A percentile compares a stretch with the other conserved stretches of the same genome.
phyloP scores from a whole-genome alignment of 2,888 invertebrate species.

The Eulithis prunata region DNA sequence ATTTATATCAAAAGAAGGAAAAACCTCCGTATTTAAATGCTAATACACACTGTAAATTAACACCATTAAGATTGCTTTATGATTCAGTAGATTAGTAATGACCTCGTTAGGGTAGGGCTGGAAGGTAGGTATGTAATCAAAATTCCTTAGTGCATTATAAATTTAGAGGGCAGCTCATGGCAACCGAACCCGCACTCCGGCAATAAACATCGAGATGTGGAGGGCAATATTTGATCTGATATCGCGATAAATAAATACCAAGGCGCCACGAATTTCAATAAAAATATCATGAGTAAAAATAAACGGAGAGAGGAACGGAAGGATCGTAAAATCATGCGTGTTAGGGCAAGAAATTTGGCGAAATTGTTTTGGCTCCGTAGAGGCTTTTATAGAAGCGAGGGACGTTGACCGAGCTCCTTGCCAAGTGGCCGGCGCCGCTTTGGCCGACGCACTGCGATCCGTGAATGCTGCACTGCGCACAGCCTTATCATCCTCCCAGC shows the following conservation, averaged over 20 bases:
- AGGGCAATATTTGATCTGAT: conserved; percentile 65
- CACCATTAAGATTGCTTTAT: conserved; percentile 37
- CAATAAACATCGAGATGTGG: conserved; percentile 55
- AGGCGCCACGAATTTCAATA: conserved; percentile 66
- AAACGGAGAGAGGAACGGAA: conserved; percentile 62
- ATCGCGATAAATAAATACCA: conserved; percentile 64
- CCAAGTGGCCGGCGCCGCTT: conserved; percentile 81
- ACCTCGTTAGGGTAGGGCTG: conserved; percentile 32
- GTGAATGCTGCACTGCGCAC: conserved; percentile 77
- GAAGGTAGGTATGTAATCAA: conserved; percentile 32
- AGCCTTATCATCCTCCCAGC: conserved; percentile 59
- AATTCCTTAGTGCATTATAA: conserved; percentile 42
- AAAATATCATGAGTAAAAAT: conserved; percentile 69
- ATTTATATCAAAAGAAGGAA: conserved; percentile 1
- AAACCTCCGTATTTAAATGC: conserved; percentile 24
- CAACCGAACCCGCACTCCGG: conserved; percentile 42
- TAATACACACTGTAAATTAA: conserved; percentile 41
- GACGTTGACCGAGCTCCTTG: conserved; percentile 79
- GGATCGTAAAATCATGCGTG: conserved; percentile 80
- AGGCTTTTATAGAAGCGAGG: conserved; percentile 77
- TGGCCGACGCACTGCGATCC: conserved; percentile 77
- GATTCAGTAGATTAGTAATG: conserved; percentile 41
- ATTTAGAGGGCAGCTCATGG: conserved; percentile 47
- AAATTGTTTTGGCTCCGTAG: conserved; percentile 81
- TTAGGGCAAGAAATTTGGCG: conserved; percentile 78